Conservation (phyloP, 1,140 invertebrate species). For the Drosophila yakuba region DNA sequence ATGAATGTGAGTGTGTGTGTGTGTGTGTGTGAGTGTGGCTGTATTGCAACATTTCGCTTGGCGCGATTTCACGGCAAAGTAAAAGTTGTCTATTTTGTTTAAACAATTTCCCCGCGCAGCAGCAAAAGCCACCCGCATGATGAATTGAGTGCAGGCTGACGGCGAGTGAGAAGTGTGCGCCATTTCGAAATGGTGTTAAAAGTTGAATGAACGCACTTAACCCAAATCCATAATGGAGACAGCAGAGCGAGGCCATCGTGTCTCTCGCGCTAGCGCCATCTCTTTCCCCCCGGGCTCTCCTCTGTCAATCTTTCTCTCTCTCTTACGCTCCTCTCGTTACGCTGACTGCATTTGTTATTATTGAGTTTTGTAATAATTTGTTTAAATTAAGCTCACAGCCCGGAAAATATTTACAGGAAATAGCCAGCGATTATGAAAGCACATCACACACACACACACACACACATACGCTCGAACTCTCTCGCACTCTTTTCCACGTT, state of each 20-base stretch:
- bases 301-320: background rate
- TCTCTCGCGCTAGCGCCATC: background rate
- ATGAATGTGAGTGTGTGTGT: constrained; percentile 48
- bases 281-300: background rate
- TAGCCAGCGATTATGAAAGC: constrained; percentile 74
- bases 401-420: constrained; percentile 74
- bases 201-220: constrained; percentile 85
- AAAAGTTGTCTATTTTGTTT: constrained; percentile 79
- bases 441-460: constrained; percentile 14
- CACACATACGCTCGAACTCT: constrained; percentile 23
- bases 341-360: constrained; percentile 48
- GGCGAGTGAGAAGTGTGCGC: constrained; percentile 49
- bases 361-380: constrained; percentile 81
- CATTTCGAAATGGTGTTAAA: constrained; percentile 83
- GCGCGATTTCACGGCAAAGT: constrained; percentile 79
- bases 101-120: constrained; percentile 63
- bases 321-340: constrained; percentile 2
- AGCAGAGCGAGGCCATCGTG: constrained; percentile 44
- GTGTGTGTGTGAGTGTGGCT: constrained; percentile 8
- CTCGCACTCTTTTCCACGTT: constrained; percentile 52
- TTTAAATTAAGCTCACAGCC: constrained; percentile 72
- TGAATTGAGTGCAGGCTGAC: constrained; percentile 63
- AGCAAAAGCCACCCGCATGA: constrained; percentile 63
- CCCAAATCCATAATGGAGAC: constrained; percentile 74
- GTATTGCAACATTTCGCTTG: constrained; percentile 65